A percentile compares a stretch with the other conserved stretches of the same genome.
Conservation (phyloP, 2,113 vertebrate genomes). For the Caretta caretta region DNA sequence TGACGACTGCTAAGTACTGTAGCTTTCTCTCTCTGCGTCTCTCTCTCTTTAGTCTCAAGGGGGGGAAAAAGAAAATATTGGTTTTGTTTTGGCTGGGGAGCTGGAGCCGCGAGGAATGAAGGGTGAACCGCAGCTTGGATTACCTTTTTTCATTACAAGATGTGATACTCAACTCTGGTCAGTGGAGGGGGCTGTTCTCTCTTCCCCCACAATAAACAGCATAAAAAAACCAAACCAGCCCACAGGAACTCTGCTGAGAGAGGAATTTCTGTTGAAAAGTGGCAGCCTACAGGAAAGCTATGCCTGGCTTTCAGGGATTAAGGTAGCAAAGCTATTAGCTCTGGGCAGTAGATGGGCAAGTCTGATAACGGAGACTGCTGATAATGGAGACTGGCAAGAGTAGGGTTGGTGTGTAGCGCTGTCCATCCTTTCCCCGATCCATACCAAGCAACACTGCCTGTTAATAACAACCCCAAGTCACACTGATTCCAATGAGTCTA, state of each 20-base stretch:
- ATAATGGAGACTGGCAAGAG: background rate
- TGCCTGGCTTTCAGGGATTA: background rate
- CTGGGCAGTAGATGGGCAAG: accelerated
- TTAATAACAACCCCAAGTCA: background rate
- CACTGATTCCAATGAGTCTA: background rate
- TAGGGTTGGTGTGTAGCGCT: background rate
- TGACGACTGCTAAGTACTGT: background rate
- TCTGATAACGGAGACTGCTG: background rate
- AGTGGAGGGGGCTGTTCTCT: conserved; percentile 67
- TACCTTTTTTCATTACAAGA: conserved; percentile 69
- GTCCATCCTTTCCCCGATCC: accelerated
- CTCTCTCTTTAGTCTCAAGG: conserved; percentile 63
- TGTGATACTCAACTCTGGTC: conserved; percentile 56
- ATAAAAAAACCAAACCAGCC: background rate
- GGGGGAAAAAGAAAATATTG: conserved; percentile 41
- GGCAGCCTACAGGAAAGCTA: accelerated
- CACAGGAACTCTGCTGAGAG: background rate
- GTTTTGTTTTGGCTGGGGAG: conserved; percentile 72
- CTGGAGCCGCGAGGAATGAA: conserved; percentile 64
- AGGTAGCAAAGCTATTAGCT: background rate
- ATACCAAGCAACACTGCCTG: background rate
- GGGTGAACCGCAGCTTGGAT: conserved; percentile 75
- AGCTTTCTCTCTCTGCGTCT: conserved; percentile 5
- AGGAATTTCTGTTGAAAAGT: background rate
- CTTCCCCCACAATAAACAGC: conserved; percentile 59